Conservation (phyloP, 2,113 vertebrate genomes). For the Apistogramma diplotaenia region DNA sequence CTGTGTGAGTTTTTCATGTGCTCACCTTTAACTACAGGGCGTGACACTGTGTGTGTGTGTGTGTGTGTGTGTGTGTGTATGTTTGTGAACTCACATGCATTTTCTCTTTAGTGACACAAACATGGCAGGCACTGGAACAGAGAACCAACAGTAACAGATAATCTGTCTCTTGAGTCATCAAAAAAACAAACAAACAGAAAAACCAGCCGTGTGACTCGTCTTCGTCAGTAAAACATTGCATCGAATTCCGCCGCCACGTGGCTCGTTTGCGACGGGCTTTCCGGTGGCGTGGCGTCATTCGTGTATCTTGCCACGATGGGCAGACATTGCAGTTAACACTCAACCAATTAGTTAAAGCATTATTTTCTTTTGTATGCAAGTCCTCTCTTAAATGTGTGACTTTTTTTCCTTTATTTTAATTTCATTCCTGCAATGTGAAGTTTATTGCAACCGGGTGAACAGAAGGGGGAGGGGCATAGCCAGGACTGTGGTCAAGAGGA, state of each 20-base stretch:
- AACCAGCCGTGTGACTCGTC: background rate
- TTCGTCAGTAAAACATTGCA: background rate
- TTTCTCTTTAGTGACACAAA: conserved; percentile 71
- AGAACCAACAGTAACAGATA: conserved; percentile 71
- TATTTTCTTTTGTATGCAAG: conserved; percentile 27
- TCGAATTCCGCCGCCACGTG: background rate
- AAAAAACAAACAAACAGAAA: conserved; percentile 26
- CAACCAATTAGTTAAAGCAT: conserved; percentile 40
- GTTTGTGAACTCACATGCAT: conserved; percentile 54
- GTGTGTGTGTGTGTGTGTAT: background rate
- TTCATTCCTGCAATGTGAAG: conserved; percentile 23
- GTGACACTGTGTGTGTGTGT: background rate
- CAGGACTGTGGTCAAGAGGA: background rate
- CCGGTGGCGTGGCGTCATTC: background rate
- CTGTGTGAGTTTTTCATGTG: background rate
- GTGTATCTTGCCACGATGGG: background rate
- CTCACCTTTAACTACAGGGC: background rate
- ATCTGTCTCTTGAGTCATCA: conserved; percentile 54
- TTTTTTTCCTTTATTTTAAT: background rate
- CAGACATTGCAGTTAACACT: conserved; percentile 30
- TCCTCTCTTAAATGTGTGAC: conserved; percentile 14
- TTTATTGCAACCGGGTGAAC: conserved; percentile 52
- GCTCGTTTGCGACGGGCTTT: background rate
- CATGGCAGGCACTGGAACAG: conserved; percentile 74
- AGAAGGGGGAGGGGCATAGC: background rate